Percentiles rank a stretch among this genome's conserved stretches.
Evolutionary conservation across 2,797 vertebrate species (phyloP).

Genomic region (Menidia menidia): DNA sequence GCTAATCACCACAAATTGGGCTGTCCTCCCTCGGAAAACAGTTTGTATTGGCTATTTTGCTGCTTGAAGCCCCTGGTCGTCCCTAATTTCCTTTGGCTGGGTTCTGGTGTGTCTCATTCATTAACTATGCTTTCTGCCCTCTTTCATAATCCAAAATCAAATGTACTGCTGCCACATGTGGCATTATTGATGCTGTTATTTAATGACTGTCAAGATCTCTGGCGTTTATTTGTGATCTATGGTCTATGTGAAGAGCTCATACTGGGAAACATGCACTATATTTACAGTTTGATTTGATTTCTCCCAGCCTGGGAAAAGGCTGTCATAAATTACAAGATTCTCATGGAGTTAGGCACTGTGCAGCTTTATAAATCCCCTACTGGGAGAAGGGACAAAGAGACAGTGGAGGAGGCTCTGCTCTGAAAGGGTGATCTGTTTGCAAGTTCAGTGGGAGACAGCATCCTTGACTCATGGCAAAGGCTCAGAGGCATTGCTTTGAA

Average conservation of each 20-base stretch:
- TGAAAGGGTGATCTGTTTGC: conserved; percentile 67
- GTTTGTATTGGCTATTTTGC: conserved; percentile 26
- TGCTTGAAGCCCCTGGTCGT: conserved; percentile 33
- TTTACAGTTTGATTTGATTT: conserved; percentile 82
- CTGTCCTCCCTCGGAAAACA: conserved; percentile 20
- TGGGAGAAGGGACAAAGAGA: conserved; percentile 63
- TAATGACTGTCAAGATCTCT: conserved; percentile 71
- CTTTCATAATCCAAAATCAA: conserved; percentile 73
- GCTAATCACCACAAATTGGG: conserved; percentile 39
- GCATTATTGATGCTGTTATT: conserved; percentile 77
- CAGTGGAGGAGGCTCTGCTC: conserved; percentile 54
- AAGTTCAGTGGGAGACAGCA: conserved; percentile 62
- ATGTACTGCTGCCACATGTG: conserved; percentile 64
- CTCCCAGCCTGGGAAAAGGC: conserved; percentile 67
- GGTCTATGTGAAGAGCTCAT: conserved; percentile 51
- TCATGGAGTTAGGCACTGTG: conserved; percentile 59
- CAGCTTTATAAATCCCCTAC: conserved; percentile 65
- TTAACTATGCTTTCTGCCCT: conserved; percentile 57
- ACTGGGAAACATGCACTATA: conserved; percentile 72
- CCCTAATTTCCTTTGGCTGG: conserved; percentile 46
- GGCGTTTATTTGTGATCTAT: conserved; percentile 69
- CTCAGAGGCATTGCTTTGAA: conserved; percentile 63
- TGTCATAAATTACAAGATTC: conserved; percentile 74
- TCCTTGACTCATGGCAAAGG: conserved; percentile 66
- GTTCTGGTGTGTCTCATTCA: conserved; percentile 49